phyloP scores from a whole-genome alignment of 2,888 invertebrate species.

The Drosophila macrothrix region DNA sequence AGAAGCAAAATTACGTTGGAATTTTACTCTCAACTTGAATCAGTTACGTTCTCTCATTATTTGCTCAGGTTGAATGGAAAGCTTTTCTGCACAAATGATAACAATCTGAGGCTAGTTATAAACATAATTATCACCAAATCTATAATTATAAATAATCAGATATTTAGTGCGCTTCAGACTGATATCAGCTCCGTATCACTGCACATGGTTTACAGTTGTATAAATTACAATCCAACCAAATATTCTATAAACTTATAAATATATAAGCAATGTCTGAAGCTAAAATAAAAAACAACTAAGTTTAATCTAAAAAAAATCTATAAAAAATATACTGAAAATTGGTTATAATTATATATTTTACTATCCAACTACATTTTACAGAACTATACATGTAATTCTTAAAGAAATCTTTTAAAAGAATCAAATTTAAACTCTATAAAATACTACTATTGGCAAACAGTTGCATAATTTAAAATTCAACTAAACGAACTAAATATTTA shows the following conservation, averaged over 20 bases:
- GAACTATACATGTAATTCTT: not conserved
- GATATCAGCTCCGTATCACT: not conserved
- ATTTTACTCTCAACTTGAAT: constrained; percentile 18
- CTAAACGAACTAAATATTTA: not conserved
- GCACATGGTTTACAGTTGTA: not conserved
- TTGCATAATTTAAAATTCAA: not conserved
- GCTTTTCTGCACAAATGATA: not conserved
- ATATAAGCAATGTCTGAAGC: not conserved
- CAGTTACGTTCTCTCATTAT: constrained; percentile 21
- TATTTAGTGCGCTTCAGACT: not conserved
- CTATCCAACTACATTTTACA: not conserved
- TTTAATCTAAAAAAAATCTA: not conserved
- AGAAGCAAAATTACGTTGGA: not conserved
- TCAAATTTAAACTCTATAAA: not conserved
- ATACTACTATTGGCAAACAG: not conserved
- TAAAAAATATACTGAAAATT: not conserved
- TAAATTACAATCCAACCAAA: not conserved
- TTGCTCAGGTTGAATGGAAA: constrained; percentile 7
- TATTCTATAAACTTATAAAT: not conserved
- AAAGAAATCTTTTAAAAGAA: not conserved
- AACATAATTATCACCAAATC: constrained; percentile 8
- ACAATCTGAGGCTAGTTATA: not conserved
- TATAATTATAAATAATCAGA: constrained; percentile 8
- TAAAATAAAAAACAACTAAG: not conserved
- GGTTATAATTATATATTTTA: not conserved